phyloP scores from a whole-genome alignment of 1,140 invertebrate species.

The Liolophura sinensis region DNA sequence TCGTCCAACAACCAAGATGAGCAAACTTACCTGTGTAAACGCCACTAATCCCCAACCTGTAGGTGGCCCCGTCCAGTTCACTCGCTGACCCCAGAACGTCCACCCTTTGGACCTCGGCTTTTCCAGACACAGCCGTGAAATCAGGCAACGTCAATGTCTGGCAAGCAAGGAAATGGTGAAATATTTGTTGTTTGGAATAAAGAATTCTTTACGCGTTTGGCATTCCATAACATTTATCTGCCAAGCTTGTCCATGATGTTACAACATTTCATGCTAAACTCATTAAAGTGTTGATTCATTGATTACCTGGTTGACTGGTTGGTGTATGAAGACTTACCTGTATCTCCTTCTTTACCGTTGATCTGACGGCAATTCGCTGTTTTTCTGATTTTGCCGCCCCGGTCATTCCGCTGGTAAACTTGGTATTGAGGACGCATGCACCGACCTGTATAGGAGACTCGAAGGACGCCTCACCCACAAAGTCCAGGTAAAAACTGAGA shows the following conservation, averaged over 20 bases:
- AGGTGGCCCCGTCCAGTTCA: slow-evolving; percentile 8
- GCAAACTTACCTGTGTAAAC: slow-evolving; percentile 30
- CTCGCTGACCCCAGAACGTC: slow-evolving; percentile 13
- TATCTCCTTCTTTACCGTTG: slow-evolving; percentile 10
- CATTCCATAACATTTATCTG: too few relatives aligned
- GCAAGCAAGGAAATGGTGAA: background rate
- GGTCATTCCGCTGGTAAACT: slow-evolving; percentile 4
- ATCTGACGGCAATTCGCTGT: slow-evolving; percentile 15
- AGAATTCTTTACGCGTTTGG: too few relatives aligned
- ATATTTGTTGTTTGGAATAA: too few relatives aligned
- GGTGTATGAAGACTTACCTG: background rate
- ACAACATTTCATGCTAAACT: too few relatives aligned
- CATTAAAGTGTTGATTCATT: too few relatives aligned
- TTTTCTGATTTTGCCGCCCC: slow-evolving; percentile 6
- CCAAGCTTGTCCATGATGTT: too few relatives aligned
- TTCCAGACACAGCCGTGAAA: background rate
- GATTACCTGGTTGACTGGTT: too few relatives aligned
- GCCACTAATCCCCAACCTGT: slow-evolving; percentile 23
- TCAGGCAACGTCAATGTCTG: slow-evolving; percentile 12
- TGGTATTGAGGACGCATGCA: slow-evolving; percentile 6
- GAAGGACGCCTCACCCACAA: slow-evolving; percentile 14
- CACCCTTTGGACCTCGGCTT: slow-evolving; percentile 23
- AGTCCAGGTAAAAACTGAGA: slow-evolving; percentile 30
- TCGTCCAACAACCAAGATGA: too few relatives aligned
- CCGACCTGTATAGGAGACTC: slow-evolving; percentile 6